phyloP scores from a whole-genome alignment of 1,140 invertebrate genomes.

The Gryllus bimaculatus region DNA sequence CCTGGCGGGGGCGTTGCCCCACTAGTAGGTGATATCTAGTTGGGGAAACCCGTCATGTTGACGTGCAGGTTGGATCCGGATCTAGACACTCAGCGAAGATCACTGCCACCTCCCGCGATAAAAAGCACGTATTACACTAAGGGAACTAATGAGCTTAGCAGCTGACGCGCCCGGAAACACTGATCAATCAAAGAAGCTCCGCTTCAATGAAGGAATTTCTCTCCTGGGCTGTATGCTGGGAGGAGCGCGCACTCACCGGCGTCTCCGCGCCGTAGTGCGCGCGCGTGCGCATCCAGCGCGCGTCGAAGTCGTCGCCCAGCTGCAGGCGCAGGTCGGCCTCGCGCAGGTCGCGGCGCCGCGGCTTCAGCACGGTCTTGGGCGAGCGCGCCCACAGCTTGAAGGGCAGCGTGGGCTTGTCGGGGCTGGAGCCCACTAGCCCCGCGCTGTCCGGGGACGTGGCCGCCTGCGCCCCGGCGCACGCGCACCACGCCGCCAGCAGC shows the following conservation, averaged over 20 bases:
- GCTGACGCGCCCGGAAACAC: no score
- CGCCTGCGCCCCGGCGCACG: not conserved
- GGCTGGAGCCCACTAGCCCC: slow-evolving; percentile 17
- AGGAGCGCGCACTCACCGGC: not conserved
- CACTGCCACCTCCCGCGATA: no score
- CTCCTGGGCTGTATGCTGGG: no score
- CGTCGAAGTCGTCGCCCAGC: slow-evolving; percentile 28
- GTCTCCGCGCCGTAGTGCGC: not conserved
- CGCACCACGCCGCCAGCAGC: not conserved
- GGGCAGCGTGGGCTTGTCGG: slow-evolving; percentile 19
- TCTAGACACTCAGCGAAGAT: no score
- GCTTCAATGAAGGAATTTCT: no score
- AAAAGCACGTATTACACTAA: no score
- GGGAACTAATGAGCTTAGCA: no score
- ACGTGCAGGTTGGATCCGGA: no score
- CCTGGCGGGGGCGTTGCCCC: no score
- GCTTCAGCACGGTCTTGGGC: slow-evolving; percentile 25
- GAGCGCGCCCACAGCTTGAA: slow-evolving; percentile 28
- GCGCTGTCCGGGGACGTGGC: slow-evolving; percentile 16
- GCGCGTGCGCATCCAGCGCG: slow-evolving; percentile 28
- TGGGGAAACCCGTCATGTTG: no score
- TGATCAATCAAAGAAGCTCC: no score
- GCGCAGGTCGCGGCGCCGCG: slow-evolving; percentile 27
- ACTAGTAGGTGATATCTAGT: no score
- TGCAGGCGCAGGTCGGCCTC: slow-evolving; percentile 25